phyloP scores from a whole-genome alignment of 2,888 invertebrate species.

The Homarus gammarus region DNA sequence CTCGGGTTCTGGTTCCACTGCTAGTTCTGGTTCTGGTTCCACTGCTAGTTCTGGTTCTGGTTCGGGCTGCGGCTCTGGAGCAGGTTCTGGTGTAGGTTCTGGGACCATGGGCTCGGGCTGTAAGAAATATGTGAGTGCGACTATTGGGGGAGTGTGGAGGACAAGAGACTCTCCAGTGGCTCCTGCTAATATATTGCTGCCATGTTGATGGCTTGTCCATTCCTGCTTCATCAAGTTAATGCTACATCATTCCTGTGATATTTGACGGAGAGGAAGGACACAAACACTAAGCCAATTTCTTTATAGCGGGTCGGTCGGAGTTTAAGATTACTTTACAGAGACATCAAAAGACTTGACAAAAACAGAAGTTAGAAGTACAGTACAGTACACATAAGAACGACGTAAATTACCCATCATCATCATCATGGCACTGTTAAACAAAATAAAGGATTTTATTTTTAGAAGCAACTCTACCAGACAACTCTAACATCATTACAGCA shows the following conservation, averaged over 20 bases:
- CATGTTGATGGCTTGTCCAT: background rate
- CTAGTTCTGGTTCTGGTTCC: conserved; percentile 27
- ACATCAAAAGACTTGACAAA: conserved; percentile 14
- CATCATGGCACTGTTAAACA: background rate
- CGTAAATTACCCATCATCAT: background rate
- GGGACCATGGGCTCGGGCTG: conserved; percentile 66
- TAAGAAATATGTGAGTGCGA: conserved; percentile 53
- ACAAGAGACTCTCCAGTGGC: background rate
- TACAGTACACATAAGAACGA: background rate
- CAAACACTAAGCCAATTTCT: background rate
- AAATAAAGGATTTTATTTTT: conserved; percentile 10
- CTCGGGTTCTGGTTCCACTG: conserved; percentile 15
- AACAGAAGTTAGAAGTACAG: background rate
- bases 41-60: conserved; percentile 37
- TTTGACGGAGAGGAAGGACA: background rate
- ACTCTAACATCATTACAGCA: background rate
- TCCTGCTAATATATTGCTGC: background rate
- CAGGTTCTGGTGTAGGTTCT: conserved; percentile 17
- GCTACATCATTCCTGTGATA: background rate
- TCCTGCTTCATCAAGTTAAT: background rate
- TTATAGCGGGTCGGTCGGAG: conserved; percentile 9
- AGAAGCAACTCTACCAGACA: background rate
- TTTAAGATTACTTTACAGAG: conserved; percentile 14
- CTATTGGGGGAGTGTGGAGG: conserved; percentile 7
- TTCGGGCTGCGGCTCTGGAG: conserved; percentile 4